Evolutionary conservation across 2,888 invertebrate genomes (phyloP).

Genomic region (Smittia sp.): DNA sequence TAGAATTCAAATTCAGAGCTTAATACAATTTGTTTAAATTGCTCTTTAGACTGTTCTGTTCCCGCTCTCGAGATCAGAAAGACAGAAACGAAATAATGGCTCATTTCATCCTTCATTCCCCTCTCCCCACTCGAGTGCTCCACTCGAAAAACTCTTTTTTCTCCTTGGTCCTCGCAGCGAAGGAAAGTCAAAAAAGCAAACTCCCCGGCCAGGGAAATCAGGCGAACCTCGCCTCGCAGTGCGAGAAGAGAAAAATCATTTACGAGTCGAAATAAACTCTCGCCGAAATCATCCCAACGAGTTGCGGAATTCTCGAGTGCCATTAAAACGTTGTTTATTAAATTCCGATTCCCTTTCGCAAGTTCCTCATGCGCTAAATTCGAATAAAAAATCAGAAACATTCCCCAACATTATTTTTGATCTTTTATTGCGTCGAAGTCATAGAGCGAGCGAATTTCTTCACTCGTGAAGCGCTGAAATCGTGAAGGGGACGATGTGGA

Average conservation of each 20-base stretch:
- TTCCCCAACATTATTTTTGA: conserved; percentile 4
- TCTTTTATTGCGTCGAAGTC: background rate
- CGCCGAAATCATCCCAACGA: background rate
- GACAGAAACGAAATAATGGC: conserved; percentile 22
- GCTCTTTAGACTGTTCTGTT: background rate
- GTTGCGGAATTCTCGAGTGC: conserved; percentile 4
- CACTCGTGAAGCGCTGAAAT: background rate
- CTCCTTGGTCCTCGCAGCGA: background rate
- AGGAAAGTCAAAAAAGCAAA: background rate
- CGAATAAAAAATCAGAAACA: background rate
- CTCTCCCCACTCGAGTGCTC: background rate
- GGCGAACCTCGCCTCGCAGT: no score
- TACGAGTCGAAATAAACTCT: background rate
- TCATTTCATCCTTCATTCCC: background rate
- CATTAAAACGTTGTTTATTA: conserved; percentile 3
- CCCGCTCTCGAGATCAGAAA: background rate
- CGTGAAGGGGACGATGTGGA: background rate
- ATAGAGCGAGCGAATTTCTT: background rate
- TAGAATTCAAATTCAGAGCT: conserved; percentile 13
- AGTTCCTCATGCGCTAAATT: background rate
- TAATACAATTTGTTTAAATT: conserved; percentile 10
- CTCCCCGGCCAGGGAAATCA: background rate
- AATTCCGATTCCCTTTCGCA: background rate
- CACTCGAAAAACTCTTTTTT: background rate
- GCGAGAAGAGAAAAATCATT: background rate